These are phyloP conservation scores for Drosophila teissieri DNA, from an alignment of 1,140 invertebrate species.

Conservation along the genomic window DNA sequence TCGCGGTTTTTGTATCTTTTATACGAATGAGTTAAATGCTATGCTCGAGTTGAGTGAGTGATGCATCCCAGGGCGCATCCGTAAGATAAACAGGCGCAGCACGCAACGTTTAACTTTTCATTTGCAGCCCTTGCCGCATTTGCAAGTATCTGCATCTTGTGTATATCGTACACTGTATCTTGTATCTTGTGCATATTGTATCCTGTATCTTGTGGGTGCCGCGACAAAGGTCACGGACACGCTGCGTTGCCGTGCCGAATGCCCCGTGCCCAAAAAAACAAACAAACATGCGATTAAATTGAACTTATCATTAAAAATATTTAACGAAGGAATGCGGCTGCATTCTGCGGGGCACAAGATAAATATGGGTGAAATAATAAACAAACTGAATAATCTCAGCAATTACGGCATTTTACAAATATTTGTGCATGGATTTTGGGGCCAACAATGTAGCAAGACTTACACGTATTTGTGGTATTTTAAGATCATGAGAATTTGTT, in stretches of 20 bases:
- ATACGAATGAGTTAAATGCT: constrained; percentile 83
- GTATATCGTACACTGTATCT: constrained; percentile 8
- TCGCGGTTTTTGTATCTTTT: constrained; percentile 70
- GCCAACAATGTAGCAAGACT: not conserved
- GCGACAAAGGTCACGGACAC: constrained; percentile 71
- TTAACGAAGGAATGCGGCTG: constrained; percentile 27
- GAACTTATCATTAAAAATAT: constrained; percentile 62
- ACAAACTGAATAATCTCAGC: constrained; percentile 29
- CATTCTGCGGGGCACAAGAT: not conserved
- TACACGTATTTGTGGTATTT: constrained; percentile 1
- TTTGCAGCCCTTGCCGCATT: constrained; percentile 59
- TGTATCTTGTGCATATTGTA: constrained; percentile 4
- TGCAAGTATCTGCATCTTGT: constrained; percentile 37
- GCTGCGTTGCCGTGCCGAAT: constrained; percentile 53
- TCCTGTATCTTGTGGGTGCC: constrained; percentile 26
- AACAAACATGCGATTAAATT: constrained; percentile 32
- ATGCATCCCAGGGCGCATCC: constrained; percentile 82
- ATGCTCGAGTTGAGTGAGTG: constrained; percentile 82
- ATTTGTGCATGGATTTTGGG: constrained; percentile 5
- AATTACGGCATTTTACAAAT: constrained; percentile 22
- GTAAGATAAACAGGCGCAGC: constrained; percentile 81
- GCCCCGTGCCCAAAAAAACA: constrained; percentile 41
- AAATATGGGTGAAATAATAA: constrained; percentile 22
- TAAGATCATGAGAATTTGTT: not conserved
- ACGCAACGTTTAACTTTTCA: constrained; percentile 82